A percentile compares a stretch with the other conserved stretches of the same genome.
Conservation (phyloP, 2,113 vertebrate genomes). For the Thunnus thynnus region DNA sequence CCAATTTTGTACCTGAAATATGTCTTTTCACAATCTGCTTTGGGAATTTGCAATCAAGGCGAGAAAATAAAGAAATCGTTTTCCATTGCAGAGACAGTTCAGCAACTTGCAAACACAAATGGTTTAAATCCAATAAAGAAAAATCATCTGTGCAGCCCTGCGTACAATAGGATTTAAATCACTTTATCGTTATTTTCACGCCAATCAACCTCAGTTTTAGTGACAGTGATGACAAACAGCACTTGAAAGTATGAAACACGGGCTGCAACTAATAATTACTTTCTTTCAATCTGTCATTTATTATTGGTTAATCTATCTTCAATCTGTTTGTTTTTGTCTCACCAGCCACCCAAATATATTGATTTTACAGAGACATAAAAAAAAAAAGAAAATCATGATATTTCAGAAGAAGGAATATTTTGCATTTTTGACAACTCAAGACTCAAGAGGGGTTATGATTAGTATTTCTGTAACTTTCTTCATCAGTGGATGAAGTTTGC, state of each 20-base stretch:
- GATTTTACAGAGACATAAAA: not conserved
- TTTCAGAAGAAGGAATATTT: too few species aligned
- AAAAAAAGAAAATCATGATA: not conserved
- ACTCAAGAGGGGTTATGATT: too few species aligned
- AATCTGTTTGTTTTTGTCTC: not conserved
- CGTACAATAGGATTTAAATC: too few species aligned
- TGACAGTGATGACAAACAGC: not conserved
- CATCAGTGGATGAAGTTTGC: not conserved
- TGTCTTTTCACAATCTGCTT: not conserved
- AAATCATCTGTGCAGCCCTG: not conserved
- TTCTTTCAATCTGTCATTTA: not conserved
- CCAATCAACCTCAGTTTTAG: not conserved
- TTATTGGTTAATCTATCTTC: too few species aligned
- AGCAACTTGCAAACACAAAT: not conserved
- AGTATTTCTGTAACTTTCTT: not conserved
- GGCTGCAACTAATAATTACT: not conserved
- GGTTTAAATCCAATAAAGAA: not conserved
- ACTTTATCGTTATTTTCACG: not conserved
- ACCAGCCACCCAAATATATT: not conserved
- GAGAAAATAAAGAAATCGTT: not conserved
- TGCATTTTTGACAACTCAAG: too few species aligned
- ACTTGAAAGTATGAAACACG: not conserved
- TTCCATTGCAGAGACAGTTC: not conserved
- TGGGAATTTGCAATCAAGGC: not conserved
- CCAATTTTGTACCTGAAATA: not conserved